phyloP scores from a whole-genome alignment of 1,140 invertebrate genomes.

The Heterodera carotae region DNA sequence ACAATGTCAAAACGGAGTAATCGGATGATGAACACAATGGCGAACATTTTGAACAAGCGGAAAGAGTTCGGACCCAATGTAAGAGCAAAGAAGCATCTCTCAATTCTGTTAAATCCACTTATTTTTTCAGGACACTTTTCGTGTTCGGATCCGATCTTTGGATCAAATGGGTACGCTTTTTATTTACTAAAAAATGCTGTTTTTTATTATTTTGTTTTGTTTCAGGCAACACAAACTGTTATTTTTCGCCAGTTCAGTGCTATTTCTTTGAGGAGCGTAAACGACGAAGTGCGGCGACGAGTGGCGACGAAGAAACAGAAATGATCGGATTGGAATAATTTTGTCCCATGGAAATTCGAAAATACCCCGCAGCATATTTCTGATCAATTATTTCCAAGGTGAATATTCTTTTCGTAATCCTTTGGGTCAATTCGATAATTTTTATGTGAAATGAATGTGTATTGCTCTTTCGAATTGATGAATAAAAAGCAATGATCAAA shows the following conservation, averaged over 20 bases:
- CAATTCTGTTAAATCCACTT: background rate
- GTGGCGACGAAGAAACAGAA: background rate
- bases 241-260: constrained; percentile 29
- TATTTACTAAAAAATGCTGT: background rate
- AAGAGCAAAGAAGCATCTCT: background rate
- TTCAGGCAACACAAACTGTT: constrained; percentile 18
- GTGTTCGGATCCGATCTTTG: background rate
- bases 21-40: constrained; percentile 3
- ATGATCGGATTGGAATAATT: background rate
- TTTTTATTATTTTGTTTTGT: background rate
- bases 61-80: background rate
- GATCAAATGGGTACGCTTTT: background rate
- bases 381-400: too few relatives aligned
- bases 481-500: too few relatives aligned
- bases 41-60: constrained; percentile 2
- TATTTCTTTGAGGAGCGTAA: constrained; percentile 27
- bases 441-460: too few relatives aligned
- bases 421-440: too few relatives aligned
- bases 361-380: too few relatives aligned
- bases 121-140: background rate
- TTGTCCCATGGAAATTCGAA: too few relatives aligned
- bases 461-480: too few relatives aligned
- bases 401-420: too few relatives aligned
- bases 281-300: constrained; percentile 1
- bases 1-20: background rate